Base-by-base conservation (phyloP, 2,888 invertebrate genomes). In the Pseudoips prasinana region DNA sequence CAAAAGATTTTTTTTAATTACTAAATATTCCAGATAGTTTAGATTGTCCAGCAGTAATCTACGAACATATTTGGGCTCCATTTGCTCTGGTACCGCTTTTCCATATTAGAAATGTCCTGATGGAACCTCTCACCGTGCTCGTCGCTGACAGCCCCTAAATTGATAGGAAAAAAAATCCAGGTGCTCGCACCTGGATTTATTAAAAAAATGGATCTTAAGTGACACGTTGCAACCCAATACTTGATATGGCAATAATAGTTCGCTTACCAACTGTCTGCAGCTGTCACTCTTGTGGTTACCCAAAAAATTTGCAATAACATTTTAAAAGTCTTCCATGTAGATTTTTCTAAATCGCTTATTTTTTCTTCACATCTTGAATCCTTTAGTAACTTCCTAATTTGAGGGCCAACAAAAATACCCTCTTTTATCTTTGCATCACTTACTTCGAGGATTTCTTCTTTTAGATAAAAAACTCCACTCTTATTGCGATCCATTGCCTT, bases 41-140 rank as follows among this genome's bases (percentile, higher is more conserved):
- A 22, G 22, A 29, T 29, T 31, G 35, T 54, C 66, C 58, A 73
- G 39, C 70, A 67, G 52, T 60, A 71, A 49, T 63, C 68, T 14
- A 60, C 65, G 39, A 67, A 48, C 65, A 71, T 69, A 38, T 34
- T 51, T 36, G n/a, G n/a, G n/a, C n/a, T n/a, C n/a, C n/a, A n/a
- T n/a, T n/a, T n/a, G n/a, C n/a, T n/a, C n/a, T n/a, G n/a, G n/a
- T n/a, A n/a, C n/a, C n/a, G n/a, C n/a, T n/a, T n/a, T n/a, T n/a
- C n/a, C n/a, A n/a, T n/a, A n/a, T n/a, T n/a, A n/a, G n/a, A n/a
- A n/a, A n/a, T n/a, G n/a, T n/a, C n/a, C n/a, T n/a, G n/a, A n/a
- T n/a, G n/a, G n/a, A n/a, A n/a, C n/a, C n/a, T n/a, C n/a, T n/a
- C n/a, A n/a, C n/a, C n/a, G n/a, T n/a, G n/a, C n/a, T n/a, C n/a